Base-by-base conservation (phyloP, 2,797 vertebrate species). In the Lateolabrax maculatus region DNA sequence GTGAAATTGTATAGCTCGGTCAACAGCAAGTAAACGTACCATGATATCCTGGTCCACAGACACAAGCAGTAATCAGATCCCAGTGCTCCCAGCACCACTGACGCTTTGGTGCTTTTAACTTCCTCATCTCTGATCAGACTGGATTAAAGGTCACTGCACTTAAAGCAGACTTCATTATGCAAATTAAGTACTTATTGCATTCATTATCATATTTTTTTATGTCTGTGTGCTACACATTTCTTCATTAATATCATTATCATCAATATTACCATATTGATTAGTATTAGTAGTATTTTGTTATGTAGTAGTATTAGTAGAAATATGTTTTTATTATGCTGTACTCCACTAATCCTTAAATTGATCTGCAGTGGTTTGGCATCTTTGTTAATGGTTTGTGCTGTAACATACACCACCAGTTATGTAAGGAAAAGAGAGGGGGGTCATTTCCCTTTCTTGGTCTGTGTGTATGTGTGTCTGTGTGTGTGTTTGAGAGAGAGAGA, bases 1-100 rank as follows among this genome's bases (percentile, higher is more conserved):
- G 81, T 88, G 82, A 82, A 85, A 86, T 9, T 9, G 56, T 80
- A 89, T 79, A 68, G 66, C 63, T 56, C 51, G 19, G 57, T 71
- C 71, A 65, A 79, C 65, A 70, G 46, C 82, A 55, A 75, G 71
- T 44, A 23, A 64, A 75, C 16, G 55, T 51, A 78, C 80, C 43
- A 36, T 70, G 83, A 89, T 84, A 77, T 63, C 79, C 67, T 52
- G 63, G 41, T 71, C 36, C 61, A 61, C 68, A 73, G 71, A 80
- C 73, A 71, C 60, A 37, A 41, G 56, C 61, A 34, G 88, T 70
- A 88, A 85, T 63, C 65, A 61, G 87, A 90, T 72, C 58, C 66
- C 62, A 55, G 64, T 15, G 68, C 48, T 65, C 27, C 75, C 44
- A 73, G 53, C 51, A 23, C 63, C 72, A 27, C 44, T 15, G 44